Percentiles rank a stretch among this genome's conserved stretches.
These are phyloP conservation scores for Gastrophysa polygoni DNA, from an alignment of 2,888 invertebrate species.

Conservation along the genomic window DNA sequence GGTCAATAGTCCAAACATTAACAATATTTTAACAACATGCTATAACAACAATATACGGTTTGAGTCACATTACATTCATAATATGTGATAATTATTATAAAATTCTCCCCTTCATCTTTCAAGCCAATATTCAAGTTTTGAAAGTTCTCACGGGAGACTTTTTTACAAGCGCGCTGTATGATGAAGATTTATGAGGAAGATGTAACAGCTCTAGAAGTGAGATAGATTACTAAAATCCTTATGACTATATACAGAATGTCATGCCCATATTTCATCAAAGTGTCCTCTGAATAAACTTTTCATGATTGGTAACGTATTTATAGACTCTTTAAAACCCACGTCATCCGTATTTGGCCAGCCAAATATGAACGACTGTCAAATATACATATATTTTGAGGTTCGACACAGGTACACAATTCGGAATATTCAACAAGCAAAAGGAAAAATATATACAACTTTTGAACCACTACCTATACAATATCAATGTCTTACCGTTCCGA, in stretches of 20 bases:
- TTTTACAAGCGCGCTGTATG: not conserved
- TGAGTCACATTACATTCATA: slow-evolving; percentile 52
- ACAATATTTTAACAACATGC: slow-evolving; percentile 60
- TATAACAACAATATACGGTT: slow-evolving; percentile 58
- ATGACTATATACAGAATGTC: slow-evolving; percentile 50
- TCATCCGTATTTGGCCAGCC: slow-evolving; percentile 40
- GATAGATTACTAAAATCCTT: slow-evolving; percentile 46
- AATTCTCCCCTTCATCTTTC: slow-evolving; percentile 17
- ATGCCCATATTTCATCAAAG: slow-evolving; percentile 23
- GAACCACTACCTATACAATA: slow-evolving; percentile 3
- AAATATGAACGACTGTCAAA: slow-evolving; percentile 33
- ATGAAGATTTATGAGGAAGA: slow-evolving; percentile 47
- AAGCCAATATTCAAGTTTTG: slow-evolving; percentile 8
- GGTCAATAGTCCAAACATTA: slow-evolving; percentile 53
- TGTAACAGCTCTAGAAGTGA: slow-evolving; percentile 51
- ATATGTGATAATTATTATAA: slow-evolving; percentile 42
- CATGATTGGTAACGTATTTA: slow-evolving; percentile 45
- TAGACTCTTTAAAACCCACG: slow-evolving; percentile 12
- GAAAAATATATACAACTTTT: slow-evolving; percentile 12
- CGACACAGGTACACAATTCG: slow-evolving; percentile 49
- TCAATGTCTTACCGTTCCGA: not conserved
- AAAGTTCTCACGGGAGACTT: slow-evolving; percentile 22
- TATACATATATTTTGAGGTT: slow-evolving; percentile 49
- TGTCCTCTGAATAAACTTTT: slow-evolving; percentile 33
- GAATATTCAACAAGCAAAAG: slow-evolving; percentile 35